Evolutionary conservation across 2,113 vertebrate genomes (phyloP).

Genomic region (Brachionichthys hirsutus): DNA sequence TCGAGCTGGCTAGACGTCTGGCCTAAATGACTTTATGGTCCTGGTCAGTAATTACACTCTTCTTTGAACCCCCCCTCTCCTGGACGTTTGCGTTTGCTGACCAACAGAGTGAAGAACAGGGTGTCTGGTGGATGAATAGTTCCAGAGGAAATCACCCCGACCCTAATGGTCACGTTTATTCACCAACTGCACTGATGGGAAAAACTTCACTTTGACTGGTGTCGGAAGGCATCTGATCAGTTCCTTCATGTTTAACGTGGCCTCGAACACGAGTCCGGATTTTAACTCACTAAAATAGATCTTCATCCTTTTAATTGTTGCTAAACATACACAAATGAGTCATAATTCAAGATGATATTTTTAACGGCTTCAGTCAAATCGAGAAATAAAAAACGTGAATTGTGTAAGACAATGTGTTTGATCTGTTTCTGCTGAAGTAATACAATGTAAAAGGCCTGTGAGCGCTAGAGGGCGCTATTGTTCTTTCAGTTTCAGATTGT

Average conservation of each 20-base stretch:
- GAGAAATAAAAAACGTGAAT: not conserved
- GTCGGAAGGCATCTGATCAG: not conserved
- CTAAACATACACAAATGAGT: not conserved
- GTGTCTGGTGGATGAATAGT: slow-evolving; percentile 80
- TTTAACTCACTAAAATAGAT: not conserved
- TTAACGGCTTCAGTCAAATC: not conserved
- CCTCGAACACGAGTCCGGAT: not conserved
- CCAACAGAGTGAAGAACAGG: slow-evolving; percentile 82
- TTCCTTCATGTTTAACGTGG: not conserved
- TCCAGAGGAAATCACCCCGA: slow-evolving; percentile 69
- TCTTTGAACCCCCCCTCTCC: slow-evolving; percentile 87
- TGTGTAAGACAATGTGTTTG: too few species aligned
- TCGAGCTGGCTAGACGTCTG: slow-evolving; percentile 98
- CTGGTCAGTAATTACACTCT: slow-evolving; percentile 81
- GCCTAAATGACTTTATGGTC: slow-evolving; percentile 97
- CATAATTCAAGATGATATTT: not conserved
- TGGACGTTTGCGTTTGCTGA: slow-evolving; percentile 91
- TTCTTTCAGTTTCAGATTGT: slow-evolving; percentile 33
- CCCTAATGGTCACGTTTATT: slow-evolving; percentile 77
- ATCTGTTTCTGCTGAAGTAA: not conserved
- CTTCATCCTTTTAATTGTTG: not conserved
- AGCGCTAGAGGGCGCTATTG: slow-evolving; percentile 74
- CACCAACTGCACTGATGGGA: slow-evolving; percentile 64
- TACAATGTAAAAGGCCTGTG: not conserved
- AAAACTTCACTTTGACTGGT: slow-evolving; percentile 64